Conservation (phyloP, 2,797 vertebrate species). For the Tinamus major region DNA sequence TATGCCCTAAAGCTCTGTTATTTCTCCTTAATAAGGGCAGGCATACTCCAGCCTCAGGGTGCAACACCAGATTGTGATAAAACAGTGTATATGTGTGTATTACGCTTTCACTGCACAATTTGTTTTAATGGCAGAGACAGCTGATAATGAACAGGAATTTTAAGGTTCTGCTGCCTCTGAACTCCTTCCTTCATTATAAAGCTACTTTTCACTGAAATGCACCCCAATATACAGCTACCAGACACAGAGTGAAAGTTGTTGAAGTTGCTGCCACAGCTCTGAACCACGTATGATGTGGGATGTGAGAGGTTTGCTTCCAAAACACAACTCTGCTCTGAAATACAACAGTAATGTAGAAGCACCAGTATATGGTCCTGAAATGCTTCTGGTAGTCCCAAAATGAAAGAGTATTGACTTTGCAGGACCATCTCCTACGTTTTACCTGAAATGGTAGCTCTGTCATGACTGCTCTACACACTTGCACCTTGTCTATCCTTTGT, state of each 20-base stretch:
- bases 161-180: background rate
- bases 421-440: background rate
- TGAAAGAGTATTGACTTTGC: background rate
- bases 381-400: background rate
- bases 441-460: background rate
- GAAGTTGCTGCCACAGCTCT: background rate
- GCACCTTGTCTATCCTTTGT: background rate
- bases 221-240: background rate
- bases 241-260: background rate
- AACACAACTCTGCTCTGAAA: background rate
- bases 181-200: background rate
- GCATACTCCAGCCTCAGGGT: background rate
- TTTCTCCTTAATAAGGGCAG: constrained; percentile 14
- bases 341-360: background rate
- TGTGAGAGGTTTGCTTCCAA: background rate
- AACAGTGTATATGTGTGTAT: background rate
- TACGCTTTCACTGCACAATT: background rate
- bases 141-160: background rate
- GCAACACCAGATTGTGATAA: background rate
- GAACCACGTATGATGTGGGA: background rate
- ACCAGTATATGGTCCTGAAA: background rate
- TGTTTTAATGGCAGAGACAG: background rate
- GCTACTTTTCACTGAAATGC: background rate
- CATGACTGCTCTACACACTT: constrained; percentile 19
- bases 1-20: background rate